Evolutionary conservation across 2,113 vertebrate species (phyloP).

Genomic region (Clarias macrocephalus): DNA sequence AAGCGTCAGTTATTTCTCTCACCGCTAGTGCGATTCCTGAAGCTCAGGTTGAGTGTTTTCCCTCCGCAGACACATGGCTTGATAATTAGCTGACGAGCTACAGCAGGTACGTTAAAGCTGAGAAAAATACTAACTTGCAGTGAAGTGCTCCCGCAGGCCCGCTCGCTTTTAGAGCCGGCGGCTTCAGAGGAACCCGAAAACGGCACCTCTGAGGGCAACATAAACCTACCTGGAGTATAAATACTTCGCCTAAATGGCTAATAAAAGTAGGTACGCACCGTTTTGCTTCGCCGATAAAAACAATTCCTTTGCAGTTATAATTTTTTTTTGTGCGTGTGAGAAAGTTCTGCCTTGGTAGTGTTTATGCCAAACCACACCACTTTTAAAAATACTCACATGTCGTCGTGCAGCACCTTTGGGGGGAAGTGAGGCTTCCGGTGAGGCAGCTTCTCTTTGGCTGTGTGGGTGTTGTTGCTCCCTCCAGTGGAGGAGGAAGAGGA

Average conservation of each 20-base stretch:
- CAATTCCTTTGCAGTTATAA: background rate
- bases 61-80: background rate
- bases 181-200: background rate
- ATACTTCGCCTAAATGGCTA: background rate
- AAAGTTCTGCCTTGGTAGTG: background rate
- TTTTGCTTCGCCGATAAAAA: background rate
- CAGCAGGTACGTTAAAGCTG: background rate
- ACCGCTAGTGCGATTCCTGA: background rate
- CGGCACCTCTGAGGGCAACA: background rate
- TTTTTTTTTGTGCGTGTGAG: no score
- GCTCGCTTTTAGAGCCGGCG: background rate
- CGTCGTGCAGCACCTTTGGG: conserved; percentile 83
- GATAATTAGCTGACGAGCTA: background rate
- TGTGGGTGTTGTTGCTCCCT: conserved; percentile 74
- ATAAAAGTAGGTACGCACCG: background rate
- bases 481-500: conserved; percentile 70
- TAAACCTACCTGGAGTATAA: background rate
- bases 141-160: background rate
- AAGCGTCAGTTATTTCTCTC: background rate
- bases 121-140: background rate
- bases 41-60: background rate
- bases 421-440: conserved; percentile 85
- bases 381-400: conserved; percentile 83
- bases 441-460: conserved; percentile 96
- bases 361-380: no score